Percentiles rank a stretch among this genome's conserved stretches.
Evolutionary conservation across 2,113 vertebrate genomes (phyloP).

Genomic region (Rostratula benghalensis): DNA sequence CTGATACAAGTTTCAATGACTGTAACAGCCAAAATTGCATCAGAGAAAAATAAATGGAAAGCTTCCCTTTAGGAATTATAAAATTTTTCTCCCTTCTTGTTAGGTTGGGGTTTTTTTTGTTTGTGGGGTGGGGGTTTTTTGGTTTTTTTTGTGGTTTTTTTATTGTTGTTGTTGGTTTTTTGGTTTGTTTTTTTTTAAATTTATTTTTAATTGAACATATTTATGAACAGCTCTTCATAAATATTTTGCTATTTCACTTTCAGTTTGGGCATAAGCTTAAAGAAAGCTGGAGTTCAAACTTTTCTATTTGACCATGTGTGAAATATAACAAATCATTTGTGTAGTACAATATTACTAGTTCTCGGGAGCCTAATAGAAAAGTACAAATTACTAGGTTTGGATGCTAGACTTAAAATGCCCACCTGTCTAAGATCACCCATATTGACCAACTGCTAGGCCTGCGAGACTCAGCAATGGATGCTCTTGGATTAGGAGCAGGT

Average conservation of each 20-base stretch:
- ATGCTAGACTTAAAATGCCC: background rate
- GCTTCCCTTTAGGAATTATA: background rate
- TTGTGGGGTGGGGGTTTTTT: too few relatives aligned
- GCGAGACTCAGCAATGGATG: fast-evolving
- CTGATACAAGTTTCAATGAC: background rate
- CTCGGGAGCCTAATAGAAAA: background rate
- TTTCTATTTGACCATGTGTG: background rate
- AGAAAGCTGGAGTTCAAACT: background rate
- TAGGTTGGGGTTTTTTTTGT: too few relatives aligned
- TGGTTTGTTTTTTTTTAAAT: too few relatives aligned
- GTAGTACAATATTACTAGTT: background rate
- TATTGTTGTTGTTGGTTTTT: too few relatives aligned
- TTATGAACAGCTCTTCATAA: background rate
- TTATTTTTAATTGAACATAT: background rate
- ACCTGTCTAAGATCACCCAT: background rate
- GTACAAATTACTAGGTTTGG: background rate
- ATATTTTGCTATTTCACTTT: background rate
- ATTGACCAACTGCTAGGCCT: background rate
- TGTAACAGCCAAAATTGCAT: background rate
- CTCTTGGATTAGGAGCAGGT: background rate
- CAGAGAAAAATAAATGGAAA: background rate
- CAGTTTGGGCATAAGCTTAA: background rate
- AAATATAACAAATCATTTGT: background rate
- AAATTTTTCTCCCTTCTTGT: too few relatives aligned
- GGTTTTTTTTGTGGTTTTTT: too few relatives aligned